phyloP scores from a whole-genome alignment of 2,888 invertebrate species.

The Xestia c-nigrum region DNA sequence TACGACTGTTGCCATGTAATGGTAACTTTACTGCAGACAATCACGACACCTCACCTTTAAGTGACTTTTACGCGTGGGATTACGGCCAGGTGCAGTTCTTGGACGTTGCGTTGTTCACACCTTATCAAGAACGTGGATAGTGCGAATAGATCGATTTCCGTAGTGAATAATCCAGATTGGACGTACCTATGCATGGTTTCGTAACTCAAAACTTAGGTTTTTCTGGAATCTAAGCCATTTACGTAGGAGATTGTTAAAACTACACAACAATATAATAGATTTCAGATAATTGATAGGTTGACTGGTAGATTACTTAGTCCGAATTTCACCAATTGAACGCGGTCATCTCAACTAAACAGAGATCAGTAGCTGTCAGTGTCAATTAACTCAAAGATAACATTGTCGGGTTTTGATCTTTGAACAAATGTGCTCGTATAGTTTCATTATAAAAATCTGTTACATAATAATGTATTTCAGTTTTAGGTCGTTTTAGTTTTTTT shows the following conservation, averaged over 20 bases:
- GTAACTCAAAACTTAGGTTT: not conserved
- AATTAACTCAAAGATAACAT: not conserved
- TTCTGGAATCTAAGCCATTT: not conserved
- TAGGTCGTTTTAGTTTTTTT: not conserved
- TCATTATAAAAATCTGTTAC: not conserved
- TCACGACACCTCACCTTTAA: conserved; percentile 35
- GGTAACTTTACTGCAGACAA: conserved; percentile 42
- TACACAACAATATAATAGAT: not conserved
- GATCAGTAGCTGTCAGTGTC: not conserved
- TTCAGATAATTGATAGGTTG: not conserved
- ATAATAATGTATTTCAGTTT: not conserved
- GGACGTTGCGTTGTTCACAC: conserved; percentile 11
- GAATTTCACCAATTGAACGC: not conserved
- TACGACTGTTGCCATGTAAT: conserved; percentile 44
- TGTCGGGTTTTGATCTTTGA: not conserved
- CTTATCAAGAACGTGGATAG: conserved; percentile 18
- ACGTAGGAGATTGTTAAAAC: not conserved
- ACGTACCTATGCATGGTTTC: not conserved
- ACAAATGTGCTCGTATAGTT: not conserved
- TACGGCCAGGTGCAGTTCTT: conserved; percentile 43
- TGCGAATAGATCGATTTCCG: conserved; percentile 19
- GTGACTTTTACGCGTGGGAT: conserved; percentile 34
- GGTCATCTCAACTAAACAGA: not conserved
- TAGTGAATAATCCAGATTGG: not conserved
- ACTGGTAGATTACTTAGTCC: not conserved